Percentiles rank a stretch among this genome's conserved stretches.
Evolutionary conservation across 2,888 invertebrate genomes (phyloP).

Genomic region (Aleiodes alternator): DNA sequence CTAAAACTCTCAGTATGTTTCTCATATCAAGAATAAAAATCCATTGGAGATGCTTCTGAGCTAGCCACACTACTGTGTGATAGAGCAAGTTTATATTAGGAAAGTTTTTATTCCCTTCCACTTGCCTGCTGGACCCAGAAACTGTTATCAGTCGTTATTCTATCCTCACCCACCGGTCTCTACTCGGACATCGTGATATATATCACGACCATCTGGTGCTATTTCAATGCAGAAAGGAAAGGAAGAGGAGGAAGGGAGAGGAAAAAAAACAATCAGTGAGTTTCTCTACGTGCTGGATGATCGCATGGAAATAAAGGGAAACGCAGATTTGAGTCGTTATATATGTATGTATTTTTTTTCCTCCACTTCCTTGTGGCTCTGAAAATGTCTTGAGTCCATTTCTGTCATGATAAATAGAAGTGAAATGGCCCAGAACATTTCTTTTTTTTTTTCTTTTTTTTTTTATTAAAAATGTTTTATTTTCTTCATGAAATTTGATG

Average conservation of each 20-base stretch:
- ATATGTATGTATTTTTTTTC: no score
- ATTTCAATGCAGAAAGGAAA: conserved; percentile 17
- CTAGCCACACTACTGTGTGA: conserved; percentile 50
- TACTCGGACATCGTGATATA: conserved; percentile 34
- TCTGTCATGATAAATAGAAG: no score
- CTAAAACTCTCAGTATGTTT: conserved; percentile 38
- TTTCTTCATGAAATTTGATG: no score
- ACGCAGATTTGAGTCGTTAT: no score
- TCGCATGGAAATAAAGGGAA: conserved; percentile 9
- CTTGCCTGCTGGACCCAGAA: conserved; percentile 43
- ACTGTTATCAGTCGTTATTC: conserved; percentile 46
- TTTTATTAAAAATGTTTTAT: no score
- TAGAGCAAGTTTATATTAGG: conserved; percentile 69
- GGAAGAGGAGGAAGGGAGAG: neutral
- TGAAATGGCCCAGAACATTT: no score
- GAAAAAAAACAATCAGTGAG: conserved; percentile 31
- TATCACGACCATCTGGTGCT: conserved; percentile 36
- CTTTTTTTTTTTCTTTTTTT: no score
- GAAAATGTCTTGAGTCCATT: no score
- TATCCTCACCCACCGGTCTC: conserved; percentile 25
- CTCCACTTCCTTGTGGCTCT: no score
- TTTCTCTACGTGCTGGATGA: conserved; percentile 3
- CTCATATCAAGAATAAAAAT: conserved; percentile 61
- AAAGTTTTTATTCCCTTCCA: conserved; percentile 67
- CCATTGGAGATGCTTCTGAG: conserved; percentile 54